Evolutionary conservation across 2,888 invertebrate species (phyloP).

Genomic region (Leptura quadrifasciata): DNA sequence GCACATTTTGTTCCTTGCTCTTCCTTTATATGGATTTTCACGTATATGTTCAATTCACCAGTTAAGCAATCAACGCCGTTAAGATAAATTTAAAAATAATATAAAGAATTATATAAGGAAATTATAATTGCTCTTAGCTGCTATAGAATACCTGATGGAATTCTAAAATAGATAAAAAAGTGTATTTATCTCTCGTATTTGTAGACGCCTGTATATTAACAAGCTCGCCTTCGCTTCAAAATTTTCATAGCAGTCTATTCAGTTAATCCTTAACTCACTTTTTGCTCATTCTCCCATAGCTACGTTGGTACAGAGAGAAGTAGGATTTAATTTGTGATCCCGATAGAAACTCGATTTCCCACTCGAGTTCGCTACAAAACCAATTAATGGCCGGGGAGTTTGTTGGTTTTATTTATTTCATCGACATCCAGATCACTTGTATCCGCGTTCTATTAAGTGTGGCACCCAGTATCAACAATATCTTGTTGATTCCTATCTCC

Average conservation of each 20-base stretch:
- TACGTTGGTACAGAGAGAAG: constrained; percentile 5
- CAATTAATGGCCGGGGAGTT: constrained; percentile 15
- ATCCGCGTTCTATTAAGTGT: background rate
- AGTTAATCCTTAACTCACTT: constrained; percentile 20
- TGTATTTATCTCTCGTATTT: background rate
- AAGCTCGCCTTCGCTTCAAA: background rate
- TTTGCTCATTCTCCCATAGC: constrained; percentile 1
- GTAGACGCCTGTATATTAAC: background rate
- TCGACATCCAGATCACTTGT: constrained; percentile 9
- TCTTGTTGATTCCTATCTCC: constrained; percentile 25
- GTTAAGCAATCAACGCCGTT: no score
- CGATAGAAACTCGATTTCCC: constrained; percentile 25
- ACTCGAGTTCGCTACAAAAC: constrained; percentile 7
- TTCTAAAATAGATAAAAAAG: no score
- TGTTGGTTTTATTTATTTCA: constrained; percentile 35
- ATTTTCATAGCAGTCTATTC: background rate
- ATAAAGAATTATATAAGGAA: no score
- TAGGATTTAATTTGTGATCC: constrained; percentile 17
- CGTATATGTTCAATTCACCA: no score
- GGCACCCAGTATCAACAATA: background rate
- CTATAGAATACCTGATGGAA: no score
- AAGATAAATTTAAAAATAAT: no score
- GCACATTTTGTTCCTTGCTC: no score
- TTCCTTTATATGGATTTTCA: no score
- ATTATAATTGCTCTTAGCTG: no score